These are phyloP conservation scores for Cetonia aurata DNA, from an alignment of 2,888 invertebrate genomes.

Conservation along the genomic window DNA sequence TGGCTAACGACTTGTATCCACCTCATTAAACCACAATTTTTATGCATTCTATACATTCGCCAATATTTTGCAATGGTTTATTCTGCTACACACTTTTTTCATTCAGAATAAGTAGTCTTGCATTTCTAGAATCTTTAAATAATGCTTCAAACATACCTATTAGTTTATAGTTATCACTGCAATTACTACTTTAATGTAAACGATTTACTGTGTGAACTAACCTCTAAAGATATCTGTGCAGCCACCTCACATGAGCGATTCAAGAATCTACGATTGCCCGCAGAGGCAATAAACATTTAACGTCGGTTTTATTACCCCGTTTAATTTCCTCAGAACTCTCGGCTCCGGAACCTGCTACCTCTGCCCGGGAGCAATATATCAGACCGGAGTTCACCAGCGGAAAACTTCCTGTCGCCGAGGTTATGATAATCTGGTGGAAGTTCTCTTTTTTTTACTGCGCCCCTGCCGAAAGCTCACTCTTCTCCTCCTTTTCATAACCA, in stretches of 20 bases:
- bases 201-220: background rate
- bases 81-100: too few species aligned
- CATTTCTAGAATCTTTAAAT: too few species aligned
- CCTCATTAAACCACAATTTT: too few species aligned
- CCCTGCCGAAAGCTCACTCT: conserved; percentile 15
- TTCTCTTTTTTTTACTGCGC: conserved; percentile 20
- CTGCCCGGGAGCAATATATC: conserved; percentile 36
- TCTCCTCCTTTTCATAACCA: conserved; percentile 21
- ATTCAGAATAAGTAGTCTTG: too few species aligned
- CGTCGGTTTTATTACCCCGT: conserved; percentile 39
- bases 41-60: too few species aligned
- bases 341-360: conserved; percentile 32
- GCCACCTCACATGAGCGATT: conserved; percentile 25
- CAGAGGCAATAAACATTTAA: conserved; percentile 37
- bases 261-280: conserved; percentile 30
- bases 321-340: conserved; percentile 39
- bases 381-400: conserved; percentile 32
- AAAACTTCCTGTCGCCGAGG: conserved; percentile 40
- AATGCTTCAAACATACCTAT: too few species aligned
- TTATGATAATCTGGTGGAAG: conserved; percentile 37
- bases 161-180: too few species aligned
- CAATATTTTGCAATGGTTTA: too few species aligned
- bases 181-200: too few species aligned
- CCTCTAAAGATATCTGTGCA: background rate
- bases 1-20: too few species aligned